Conservation (phyloP, 2,113 vertebrate species). For the Macrotis lagotis region DNA sequence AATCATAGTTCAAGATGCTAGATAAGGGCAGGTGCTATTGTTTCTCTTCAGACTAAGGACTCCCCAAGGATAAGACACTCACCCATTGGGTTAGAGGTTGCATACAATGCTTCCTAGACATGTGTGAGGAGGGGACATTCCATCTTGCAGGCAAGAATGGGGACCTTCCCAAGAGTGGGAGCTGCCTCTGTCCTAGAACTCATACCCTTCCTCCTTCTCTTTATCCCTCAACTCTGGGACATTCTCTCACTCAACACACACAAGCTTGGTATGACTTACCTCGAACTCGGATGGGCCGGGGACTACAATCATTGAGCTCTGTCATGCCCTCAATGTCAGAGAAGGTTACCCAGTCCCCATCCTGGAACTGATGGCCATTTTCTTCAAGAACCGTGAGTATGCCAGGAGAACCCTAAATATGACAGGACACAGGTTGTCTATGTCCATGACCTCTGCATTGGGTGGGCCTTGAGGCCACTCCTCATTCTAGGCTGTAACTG, state of each 20-base stretch:
- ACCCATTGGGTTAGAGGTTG: rapidly evolving
- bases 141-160: background rate
- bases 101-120: no score
- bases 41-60: background rate
- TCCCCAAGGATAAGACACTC: background rate
- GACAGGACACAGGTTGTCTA: background rate
- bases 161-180: background rate
- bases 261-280: conserved; percentile 77
- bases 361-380: conserved; percentile 43
- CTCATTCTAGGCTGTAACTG: background rate
- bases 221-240: background rate
- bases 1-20: background rate
- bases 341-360: conserved; percentile 85
- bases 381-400: conserved; percentile 82
- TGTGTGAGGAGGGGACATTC: no score
- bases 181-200: background rate
- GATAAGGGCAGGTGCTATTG: background rate
- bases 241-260: no score
- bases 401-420: conserved; percentile 86
- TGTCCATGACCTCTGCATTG: background rate
- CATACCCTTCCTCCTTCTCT: background rate
- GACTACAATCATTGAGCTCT: conserved; percentile 86
- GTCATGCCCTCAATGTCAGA: conserved; percentile 91
- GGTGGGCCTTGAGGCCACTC: background rate
- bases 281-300: conserved; percentile 77